A percentile compares a stretch with the other conserved stretches of the same genome.
These are phyloP conservation scores for Incurvaria masculella DNA, from an alignment of 2,888 invertebrate species.

Conservation along the genomic window DNA sequence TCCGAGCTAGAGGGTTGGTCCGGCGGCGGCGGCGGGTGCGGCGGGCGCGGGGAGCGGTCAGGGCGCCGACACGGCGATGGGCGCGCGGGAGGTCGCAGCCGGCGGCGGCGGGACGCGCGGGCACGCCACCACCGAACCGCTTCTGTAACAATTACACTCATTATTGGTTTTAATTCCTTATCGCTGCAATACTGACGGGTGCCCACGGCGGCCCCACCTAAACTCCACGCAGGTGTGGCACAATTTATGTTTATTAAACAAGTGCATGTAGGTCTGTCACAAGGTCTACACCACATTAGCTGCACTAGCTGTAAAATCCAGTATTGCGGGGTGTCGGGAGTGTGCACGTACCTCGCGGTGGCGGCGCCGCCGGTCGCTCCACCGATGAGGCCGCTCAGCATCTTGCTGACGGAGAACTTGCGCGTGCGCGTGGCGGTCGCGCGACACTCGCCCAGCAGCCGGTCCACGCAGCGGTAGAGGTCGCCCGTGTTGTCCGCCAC, in stretches of 20 bases:
- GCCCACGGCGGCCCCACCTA: too few species aligned
- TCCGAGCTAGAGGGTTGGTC: constrained; percentile 12
- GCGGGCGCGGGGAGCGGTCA: constrained; percentile 41
- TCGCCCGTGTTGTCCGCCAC: constrained; percentile 75
- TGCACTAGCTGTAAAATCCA: neutral
- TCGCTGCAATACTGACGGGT: neutral
- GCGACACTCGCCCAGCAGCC: constrained; percentile 64
- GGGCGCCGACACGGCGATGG: constrained; percentile 48
- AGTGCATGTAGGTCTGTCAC: too few species aligned
- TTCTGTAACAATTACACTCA: constrained; percentile 25
- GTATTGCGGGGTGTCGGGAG: neutral
- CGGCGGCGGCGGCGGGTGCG: constrained; percentile 44
- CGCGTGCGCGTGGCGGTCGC: constrained; percentile 58
- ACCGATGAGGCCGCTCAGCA: constrained; percentile 74
- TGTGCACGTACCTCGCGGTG: neutral
- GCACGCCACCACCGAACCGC: constrained; percentile 57
- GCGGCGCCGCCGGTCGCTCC: neutral
- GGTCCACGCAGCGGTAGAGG: constrained; percentile 70
- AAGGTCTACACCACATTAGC: too few species aligned
- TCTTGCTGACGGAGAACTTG: constrained; percentile 76
- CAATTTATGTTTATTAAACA: too few species aligned
- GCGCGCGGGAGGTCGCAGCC: constrained; percentile 32
- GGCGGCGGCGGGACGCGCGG: constrained; percentile 60
- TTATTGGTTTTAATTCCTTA: neutral
- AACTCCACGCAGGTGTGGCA: too few species aligned